Evolutionary conservation across 2,113 vertebrate species (phyloP).

Genomic region (Anolis sagrei): DNA sequence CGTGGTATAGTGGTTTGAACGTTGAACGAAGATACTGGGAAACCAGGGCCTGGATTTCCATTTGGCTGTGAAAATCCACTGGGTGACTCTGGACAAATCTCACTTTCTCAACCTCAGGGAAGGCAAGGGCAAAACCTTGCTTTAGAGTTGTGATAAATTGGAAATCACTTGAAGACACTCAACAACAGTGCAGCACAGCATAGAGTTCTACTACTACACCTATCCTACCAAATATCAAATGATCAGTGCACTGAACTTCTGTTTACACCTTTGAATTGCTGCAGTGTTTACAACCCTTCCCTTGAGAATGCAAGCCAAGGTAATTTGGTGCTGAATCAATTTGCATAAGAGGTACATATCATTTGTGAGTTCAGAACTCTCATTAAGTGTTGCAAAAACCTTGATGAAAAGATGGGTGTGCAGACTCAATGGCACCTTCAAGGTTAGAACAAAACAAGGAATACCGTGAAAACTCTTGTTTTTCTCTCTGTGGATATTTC

Average conservation of each 20-base stretch:
- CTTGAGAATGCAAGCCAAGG: background rate
- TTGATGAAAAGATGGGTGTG: slow-evolving; percentile 7
- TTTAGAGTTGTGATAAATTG: too few relatives aligned
- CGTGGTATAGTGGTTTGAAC: background rate
- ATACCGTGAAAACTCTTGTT: slow-evolving; percentile 13
- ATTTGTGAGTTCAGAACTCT: slow-evolving; percentile 30
- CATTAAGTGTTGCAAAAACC: slow-evolving; percentile 38
- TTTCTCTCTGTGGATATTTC: background rate
- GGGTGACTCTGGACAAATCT: too few relatives aligned
- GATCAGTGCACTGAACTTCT: background rate
- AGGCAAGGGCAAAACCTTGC: too few relatives aligned
- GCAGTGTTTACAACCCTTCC: slow-evolving; percentile 1
- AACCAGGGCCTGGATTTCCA: too few relatives aligned
- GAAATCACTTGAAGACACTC: too few relatives aligned
- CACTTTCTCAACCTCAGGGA: too few relatives aligned
- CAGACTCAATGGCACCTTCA: slow-evolving; percentile 28
- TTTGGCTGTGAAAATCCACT: too few relatives aligned
- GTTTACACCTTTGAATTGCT: background rate
- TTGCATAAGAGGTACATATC: slow-evolving; percentile 26
- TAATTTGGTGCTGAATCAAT: slow-evolving; percentile 34
- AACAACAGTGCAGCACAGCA: too few relatives aligned
- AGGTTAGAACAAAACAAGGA: background rate
- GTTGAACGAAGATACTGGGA: too few relatives aligned
- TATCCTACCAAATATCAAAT: background rate
- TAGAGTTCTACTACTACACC: background rate